Evolutionary conservation across 2,797 vertebrate genomes (phyloP).

Genomic region (Bufotes viridis): DNA sequence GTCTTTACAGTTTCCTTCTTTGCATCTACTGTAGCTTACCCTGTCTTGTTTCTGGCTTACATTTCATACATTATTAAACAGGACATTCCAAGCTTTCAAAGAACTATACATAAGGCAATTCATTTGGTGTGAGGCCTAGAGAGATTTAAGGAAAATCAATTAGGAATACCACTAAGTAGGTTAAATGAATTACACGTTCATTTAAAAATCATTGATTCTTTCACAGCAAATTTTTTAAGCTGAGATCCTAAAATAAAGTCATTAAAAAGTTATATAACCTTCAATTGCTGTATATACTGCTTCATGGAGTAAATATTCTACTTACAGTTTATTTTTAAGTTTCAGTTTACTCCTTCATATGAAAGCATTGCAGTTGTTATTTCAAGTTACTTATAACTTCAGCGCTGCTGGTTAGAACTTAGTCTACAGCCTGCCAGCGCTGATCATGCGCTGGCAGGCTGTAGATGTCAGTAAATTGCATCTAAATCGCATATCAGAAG

Average conservation of each 20-base stretch:
- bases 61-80: not conserved
- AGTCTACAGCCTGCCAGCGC: no score
- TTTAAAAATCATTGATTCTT: conserved; percentile 33
- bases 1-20: not conserved
- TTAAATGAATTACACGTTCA: conserved; percentile 31
- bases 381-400: no score
- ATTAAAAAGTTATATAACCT: conserved; percentile 1
- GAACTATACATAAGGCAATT: conserved; percentile 22
- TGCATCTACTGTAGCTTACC: not conserved
- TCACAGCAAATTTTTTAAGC: conserved; percentile 35
- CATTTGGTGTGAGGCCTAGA: conserved; percentile 14
- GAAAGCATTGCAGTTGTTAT: no score
- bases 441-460: no score
- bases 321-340: no score
- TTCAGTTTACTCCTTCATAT: no score
- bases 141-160: conserved; percentile 28
- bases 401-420: no score
- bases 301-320: not conserved
- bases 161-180: conserved; percentile 21
- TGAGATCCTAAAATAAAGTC: conserved; percentile 15
- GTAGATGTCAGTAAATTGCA: no score
- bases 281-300: not conserved
- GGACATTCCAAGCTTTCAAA: not conserved
- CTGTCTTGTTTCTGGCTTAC: not conserved
- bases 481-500: no score